Base-by-base conservation (phyloP, 1,140 invertebrate species). In the Drosophila nasuta region DNA sequence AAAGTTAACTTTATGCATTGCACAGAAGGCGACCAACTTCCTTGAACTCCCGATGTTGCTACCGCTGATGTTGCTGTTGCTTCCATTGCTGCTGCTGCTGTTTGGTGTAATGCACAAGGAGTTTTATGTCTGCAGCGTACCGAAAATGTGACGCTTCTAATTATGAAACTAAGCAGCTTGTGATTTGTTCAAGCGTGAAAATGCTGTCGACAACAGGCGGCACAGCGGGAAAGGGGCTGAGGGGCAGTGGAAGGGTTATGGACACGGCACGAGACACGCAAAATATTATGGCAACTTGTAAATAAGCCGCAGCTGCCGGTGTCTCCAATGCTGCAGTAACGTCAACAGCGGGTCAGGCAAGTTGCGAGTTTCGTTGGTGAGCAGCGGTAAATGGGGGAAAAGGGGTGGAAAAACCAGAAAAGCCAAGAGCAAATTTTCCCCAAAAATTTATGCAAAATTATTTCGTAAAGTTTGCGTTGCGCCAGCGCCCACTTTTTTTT, bases 111-210 rank as follows among this genome's bases (percentile, higher is more conserved):
- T 87, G 83, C 85, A 87, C 77, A 87, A 72, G 69, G 83, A 83
- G 82, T 75, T 79, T 69, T 49, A 60, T 87, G 80, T 52, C 79
- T 64, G 77, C 65, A 82, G 72, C 70, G 76, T 69, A 51, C 68
- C 67, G 77, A 89, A 89, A 88, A 89, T 88, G 83, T 88, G 85
- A 88, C 83, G 83, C 85, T 89, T 88, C 86, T 89, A 89, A 89
- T 89, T 89, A 89, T 90, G 86, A 90, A 89, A 89, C 85, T 89
- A 89, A 89, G 85, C 85, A 89, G 85, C 85, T 89, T 89, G 86
- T 89, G 86, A 89, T 89, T 89, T 90, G 86, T 89, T 89, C 78
- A 81, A 89, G 85, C 85, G 86, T 89, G 86, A 90, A 89, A 89
- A 89, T 81, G 85, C 81, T 89, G 83, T 88, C 83, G 83, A 88